Percentiles rank a stretch among this genome's conserved stretches.
Evolutionary conservation across 2,888 invertebrate genomes (phyloP).

Genomic region (Tiliacea aurago): DNA sequence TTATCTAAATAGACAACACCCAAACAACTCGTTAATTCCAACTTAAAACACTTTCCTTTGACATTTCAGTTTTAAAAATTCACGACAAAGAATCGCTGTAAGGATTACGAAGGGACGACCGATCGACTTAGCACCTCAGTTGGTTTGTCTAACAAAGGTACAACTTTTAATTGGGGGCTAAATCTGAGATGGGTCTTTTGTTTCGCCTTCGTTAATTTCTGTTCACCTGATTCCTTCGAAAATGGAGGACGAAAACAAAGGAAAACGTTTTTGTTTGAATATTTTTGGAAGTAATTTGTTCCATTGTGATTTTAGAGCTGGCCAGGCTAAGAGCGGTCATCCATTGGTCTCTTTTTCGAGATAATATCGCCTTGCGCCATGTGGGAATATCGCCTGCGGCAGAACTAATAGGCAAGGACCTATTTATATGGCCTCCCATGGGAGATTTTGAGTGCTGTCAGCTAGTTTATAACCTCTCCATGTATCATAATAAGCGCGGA

Average conservation of each 20-base stretch:
- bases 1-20: not conserved
- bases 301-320: constrained; percentile 19
- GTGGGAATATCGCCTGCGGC: not conserved
- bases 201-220: constrained; percentile 72
- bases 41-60: constrained; percentile 36
- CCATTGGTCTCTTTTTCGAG: not conserved
- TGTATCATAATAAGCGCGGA: not conserved
- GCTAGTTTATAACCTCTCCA: not conserved
- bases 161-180: constrained; percentile 76
- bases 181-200: constrained; percentile 74
- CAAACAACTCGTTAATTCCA: constrained; percentile 25
- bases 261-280: constrained; percentile 58
- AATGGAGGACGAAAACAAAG: constrained; percentile 42
- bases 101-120: constrained; percentile 54
- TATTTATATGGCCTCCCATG: not conserved
- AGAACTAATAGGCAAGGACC: not conserved
- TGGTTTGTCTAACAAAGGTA: constrained; percentile 70
- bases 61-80: constrained; percentile 41
- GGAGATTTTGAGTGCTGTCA: not conserved
- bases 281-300: constrained; percentile 47
- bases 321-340: not conserved
- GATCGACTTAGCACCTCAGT: constrained; percentile 67
- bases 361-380: not conserved
- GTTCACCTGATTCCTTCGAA: constrained; percentile 70
- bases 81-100: constrained; percentile 32